Evolutionary conservation across 2,888 invertebrate genomes (phyloP).

Genomic region (Andricus quercusramuli): DNA sequence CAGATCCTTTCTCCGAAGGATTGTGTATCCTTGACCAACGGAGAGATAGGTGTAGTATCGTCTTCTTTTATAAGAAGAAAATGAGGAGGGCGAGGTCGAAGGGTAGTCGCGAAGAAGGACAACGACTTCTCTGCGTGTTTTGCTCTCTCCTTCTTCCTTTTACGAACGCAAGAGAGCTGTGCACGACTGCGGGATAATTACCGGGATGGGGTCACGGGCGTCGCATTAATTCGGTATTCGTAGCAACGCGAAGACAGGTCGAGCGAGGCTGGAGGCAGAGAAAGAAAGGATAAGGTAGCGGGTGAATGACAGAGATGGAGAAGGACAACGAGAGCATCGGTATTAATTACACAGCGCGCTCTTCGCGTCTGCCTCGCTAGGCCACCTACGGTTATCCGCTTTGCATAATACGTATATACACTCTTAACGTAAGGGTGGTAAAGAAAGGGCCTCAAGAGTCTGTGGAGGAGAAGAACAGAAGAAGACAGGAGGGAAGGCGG

Average conservation of each 20-base stretch:
- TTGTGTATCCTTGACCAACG: not conserved
- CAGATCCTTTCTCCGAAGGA: not conserved
- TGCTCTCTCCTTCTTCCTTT: conserved; percentile 43
- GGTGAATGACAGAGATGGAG: conserved; percentile 50
- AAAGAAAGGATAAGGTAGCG: conserved; percentile 44
- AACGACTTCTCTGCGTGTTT: conserved; percentile 40
- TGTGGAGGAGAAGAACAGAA: conserved; percentile 3
- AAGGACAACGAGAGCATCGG: conserved; percentile 54
- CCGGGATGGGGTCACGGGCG: conserved; percentile 56
- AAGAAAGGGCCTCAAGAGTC: conserved; percentile 44
- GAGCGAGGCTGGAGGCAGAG: conserved; percentile 35
- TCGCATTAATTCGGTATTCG: conserved; percentile 57
- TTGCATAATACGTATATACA: conserved; percentile 72
- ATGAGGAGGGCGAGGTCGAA: conserved; percentile 31
- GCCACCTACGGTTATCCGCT: conserved; percentile 70
- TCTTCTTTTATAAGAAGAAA: conserved; percentile 15
- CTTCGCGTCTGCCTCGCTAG: conserved; percentile 61
- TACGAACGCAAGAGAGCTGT: conserved; percentile 45
- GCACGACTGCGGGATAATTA: conserved; percentile 56
- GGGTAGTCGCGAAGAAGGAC: conserved; percentile 50
- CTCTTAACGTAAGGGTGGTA: conserved; percentile 59
- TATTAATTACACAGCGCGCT: conserved; percentile 63
- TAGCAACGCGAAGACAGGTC: conserved; percentile 48
- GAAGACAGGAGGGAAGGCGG: conserved; percentile 5
- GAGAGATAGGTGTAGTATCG: not conserved